These are phyloP conservation scores for Chelon auratus DNA, from an alignment of 2,797 vertebrate species.

Conservation along the genomic window DNA sequence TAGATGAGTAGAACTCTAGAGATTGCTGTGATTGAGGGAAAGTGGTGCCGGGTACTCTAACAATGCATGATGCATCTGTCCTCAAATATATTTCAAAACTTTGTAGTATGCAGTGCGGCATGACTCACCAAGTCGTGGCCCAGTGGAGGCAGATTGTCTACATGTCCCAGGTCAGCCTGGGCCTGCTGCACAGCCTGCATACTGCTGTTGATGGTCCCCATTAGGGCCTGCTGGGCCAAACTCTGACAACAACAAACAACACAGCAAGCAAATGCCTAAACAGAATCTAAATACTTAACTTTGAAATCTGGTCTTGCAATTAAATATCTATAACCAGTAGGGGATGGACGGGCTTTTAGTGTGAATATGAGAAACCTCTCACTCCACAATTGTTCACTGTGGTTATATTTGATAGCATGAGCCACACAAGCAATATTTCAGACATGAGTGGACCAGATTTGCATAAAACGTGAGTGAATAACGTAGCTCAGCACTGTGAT, in stretches of 20 bases:
- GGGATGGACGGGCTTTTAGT: conserved; percentile 28
- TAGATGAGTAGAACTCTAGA: conserved; percentile 5
- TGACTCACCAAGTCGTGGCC: conserved; percentile 96
- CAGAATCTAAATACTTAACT: conserved; percentile 28
- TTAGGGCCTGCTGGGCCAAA: conserved; percentile 95
- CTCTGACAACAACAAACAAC: conserved; percentile 83
- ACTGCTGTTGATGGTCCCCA: conserved; percentile 98
- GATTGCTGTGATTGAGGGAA: conserved; percentile 8
- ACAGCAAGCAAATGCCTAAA: conserved; percentile 15
- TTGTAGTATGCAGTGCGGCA: conserved; percentile 11
- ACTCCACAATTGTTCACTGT: conserved; percentile 11
- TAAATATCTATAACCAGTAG: conserved; percentile 27
- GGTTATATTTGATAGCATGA: conserved; percentile 8
- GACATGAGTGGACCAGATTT: conserved; percentile 1
- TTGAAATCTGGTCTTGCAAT: conserved; percentile 11
- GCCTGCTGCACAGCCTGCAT: conserved; percentile 98
- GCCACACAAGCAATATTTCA: conserved; percentile 24
- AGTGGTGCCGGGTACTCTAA: neutral
- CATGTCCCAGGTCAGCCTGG: conserved; percentile 92
- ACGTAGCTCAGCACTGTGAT: neutral
- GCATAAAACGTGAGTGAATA: conserved; percentile 1
- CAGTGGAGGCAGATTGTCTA: conserved; percentile 94
- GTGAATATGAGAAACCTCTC: conserved; percentile 1
- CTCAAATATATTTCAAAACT: conserved; percentile 19
- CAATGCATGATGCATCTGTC: conserved; percentile 11